Conservation (phyloP, 2,888 invertebrate genomes). For the Tortrix viridana region DNA sequence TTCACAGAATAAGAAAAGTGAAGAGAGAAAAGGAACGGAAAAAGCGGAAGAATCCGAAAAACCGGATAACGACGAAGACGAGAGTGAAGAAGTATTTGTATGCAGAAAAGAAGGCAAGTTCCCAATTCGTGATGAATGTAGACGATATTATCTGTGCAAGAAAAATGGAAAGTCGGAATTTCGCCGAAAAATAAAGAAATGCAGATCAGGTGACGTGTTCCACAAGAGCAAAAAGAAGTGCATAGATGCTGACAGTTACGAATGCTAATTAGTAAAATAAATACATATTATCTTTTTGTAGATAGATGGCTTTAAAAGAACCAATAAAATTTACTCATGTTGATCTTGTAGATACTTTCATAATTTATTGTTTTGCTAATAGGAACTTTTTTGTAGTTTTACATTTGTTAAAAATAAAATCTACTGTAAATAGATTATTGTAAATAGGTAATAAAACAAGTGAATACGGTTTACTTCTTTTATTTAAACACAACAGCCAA, state of each 20-base stretch:
- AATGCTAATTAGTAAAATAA: slow-evolving; percentile 7
- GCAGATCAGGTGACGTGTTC: slow-evolving; percentile 71
- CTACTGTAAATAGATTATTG: neutral
- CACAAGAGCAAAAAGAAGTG: slow-evolving; percentile 66
- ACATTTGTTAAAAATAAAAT: slow-evolving; percentile 5
- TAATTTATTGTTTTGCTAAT: slow-evolving; percentile 26
- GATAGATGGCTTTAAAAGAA: neutral
- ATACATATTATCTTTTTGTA: neutral
- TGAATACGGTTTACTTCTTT: slow-evolving; percentile 21
- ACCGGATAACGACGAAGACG: slow-evolving; percentile 24
- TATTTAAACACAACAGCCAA: slow-evolving; percentile 23
- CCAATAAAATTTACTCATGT: too few relatives aligned
- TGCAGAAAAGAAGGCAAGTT: slow-evolving; percentile 68
- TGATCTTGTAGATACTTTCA: too few relatives aligned
- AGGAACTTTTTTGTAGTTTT: slow-evolving; percentile 18
- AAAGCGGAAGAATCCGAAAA: slow-evolving; percentile 23
- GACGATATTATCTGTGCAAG: slow-evolving; percentile 74
- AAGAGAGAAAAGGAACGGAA: slow-evolving; percentile 46
- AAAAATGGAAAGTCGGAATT: slow-evolving; percentile 55
- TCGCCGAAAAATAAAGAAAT: slow-evolving; percentile 66
- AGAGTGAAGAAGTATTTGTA: slow-evolving; percentile 47
- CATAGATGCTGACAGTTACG: slow-evolving; percentile 59
- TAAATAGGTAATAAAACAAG: slow-evolving; percentile 30
- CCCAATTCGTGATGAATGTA: slow-evolving; percentile 65
- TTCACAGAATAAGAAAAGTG: slow-evolving; percentile 14